Evolutionary conservation across 30 jellyfish, hydroid and myxozoan genomes (phyloP).

Genomic region (Turritopsis rubra): DNA sequence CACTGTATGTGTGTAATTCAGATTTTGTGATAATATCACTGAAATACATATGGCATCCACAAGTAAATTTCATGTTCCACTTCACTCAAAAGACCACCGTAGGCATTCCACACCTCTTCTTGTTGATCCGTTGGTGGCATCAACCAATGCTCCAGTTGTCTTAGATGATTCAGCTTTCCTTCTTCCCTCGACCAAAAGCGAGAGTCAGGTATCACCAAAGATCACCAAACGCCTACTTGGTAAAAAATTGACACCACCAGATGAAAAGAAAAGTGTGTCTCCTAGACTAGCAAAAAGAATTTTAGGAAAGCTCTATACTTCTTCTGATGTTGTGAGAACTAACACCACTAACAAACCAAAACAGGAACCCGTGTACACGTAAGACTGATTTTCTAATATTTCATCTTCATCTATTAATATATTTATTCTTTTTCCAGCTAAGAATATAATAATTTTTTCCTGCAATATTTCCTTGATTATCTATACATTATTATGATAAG

Average conservation of each 20-base stretch:
- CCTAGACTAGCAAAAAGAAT: slow-evolving; percentile 1
- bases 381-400: not conserved
- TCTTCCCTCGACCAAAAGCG: not conserved
- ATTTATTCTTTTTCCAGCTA: too few species aligned
- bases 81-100: not conserved
- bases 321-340: slow-evolving; percentile 7
- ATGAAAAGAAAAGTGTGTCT: not conserved
- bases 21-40: not conserved
- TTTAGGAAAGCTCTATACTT: slow-evolving; percentile 4
- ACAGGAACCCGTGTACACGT: not conserved
- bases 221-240: slow-evolving; percentile 9
- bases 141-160: not conserved
- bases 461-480: too few species aligned
- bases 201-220: not conserved
- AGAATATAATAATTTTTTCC: too few species aligned
- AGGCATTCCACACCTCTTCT: slow-evolving; percentile 5
- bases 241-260: not conserved
- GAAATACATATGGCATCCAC: not conserved
- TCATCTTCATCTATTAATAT: too few species aligned
- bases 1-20: not conserved
- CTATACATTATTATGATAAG: too few species aligned
- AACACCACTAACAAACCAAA: not conserved
- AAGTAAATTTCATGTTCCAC: not conserved
- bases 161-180: slow-evolving; percentile 12
- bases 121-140: not conserved